phyloP scores from a whole-genome alignment of 2,113 vertebrate genomes.

The Protobothrops mucrosquamatus region DNA sequence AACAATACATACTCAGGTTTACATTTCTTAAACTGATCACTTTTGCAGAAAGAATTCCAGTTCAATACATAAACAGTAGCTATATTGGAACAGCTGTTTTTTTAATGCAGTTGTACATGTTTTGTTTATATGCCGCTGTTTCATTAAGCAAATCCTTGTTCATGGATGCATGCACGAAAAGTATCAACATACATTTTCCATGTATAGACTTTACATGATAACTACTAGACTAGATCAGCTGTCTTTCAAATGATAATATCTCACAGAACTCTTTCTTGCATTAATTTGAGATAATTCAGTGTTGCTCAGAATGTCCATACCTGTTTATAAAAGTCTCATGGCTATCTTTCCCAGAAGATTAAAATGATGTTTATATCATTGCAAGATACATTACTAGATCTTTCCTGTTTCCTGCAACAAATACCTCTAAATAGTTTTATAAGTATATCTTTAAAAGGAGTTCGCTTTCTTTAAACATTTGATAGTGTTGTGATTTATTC shows the following conservation, averaged over 20 bases:
- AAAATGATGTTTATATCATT: neutral
- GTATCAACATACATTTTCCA: neutral
- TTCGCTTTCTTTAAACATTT: conserved; percentile 10
- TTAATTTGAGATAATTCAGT: neutral
- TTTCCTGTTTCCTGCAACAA: neutral
- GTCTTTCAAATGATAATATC: neutral
- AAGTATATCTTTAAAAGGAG: conserved; percentile 34
- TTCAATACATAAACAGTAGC: neutral
- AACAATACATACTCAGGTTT: neutral
- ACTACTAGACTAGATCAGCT: neutral
- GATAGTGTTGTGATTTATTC: neutral
- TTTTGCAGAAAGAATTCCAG: neutral
- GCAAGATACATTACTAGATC: neutral
- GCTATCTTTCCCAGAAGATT: neutral
- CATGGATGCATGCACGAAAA: neutral
- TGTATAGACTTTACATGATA: neutral
- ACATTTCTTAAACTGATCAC: neutral
- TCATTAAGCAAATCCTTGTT: neutral
- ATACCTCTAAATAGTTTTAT: conserved; percentile 17
- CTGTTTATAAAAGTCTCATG: neutral
- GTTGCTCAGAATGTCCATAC: neutral
- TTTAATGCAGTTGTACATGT: neutral
- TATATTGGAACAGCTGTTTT: neutral
- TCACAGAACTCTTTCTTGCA: neutral
- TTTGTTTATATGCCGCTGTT: neutral